A percentile compares a stretch with the other conserved stretches of the same genome.
Conservation (phyloP, 2,113 vertebrate species). For the Mirza zaza region DNA sequence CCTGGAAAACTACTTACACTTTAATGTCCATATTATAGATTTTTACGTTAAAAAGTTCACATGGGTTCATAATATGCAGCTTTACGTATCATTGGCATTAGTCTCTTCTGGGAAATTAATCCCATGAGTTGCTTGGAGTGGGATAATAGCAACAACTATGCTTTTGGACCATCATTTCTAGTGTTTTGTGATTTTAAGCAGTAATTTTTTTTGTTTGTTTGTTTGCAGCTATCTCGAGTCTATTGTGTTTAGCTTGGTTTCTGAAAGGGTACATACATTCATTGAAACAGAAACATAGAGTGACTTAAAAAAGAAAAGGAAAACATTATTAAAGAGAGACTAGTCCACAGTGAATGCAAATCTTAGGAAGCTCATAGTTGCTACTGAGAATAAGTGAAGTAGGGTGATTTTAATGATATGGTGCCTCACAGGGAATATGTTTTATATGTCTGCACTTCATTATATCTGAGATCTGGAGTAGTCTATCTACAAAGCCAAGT, state of each 20-base stretch:
- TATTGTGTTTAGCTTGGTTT: background rate
- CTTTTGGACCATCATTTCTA: background rate
- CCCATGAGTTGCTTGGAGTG: background rate
- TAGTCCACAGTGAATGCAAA: background rate
- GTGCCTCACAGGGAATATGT: background rate
- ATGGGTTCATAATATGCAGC: constrained; percentile 1
- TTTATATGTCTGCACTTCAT: background rate
- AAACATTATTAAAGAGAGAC: background rate
- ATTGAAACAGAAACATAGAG: background rate
- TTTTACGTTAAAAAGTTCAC: constrained; percentile 67
- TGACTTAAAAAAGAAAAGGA: background rate
- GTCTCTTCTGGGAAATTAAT: constrained; percentile 42
- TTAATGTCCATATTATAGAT: constrained; percentile 61
- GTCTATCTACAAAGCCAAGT: background rate
- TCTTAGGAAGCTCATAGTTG: background rate
- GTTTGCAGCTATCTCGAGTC: background rate
- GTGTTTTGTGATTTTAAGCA: background rate
- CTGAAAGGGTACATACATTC: background rate
- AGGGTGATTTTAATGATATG: background rate
- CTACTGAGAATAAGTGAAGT: background rate
- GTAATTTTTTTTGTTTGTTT: background rate
- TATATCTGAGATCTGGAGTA: background rate
- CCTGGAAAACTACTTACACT: constrained; percentile 44
- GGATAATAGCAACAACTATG: background rate
- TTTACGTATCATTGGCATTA: constrained; percentile 47